A percentile compares a stretch with the other conserved stretches of the same genome.
phyloP scores from a whole-genome alignment of 2,888 invertebrate species.

The Cryptus armator region DNA sequence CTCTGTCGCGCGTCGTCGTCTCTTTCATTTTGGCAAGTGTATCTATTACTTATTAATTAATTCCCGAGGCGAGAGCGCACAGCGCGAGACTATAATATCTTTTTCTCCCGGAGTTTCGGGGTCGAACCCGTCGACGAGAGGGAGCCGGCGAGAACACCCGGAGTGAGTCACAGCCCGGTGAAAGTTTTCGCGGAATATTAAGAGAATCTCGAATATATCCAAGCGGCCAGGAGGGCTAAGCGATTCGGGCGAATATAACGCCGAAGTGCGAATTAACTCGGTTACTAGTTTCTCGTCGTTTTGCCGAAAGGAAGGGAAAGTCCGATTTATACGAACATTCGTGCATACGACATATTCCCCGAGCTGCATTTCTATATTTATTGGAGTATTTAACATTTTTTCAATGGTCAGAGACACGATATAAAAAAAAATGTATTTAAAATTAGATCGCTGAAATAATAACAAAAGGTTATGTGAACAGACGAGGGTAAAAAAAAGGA shows the following conservation, averaged over 20 bases:
- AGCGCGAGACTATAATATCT: conserved; percentile 31
- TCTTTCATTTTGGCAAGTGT: conserved; percentile 32
- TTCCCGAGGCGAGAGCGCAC: conserved; percentile 43
- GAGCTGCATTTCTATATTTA: background rate
- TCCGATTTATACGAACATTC: background rate
- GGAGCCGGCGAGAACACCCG: background rate
- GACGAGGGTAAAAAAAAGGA: background rate
- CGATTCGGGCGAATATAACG: conserved; percentile 22
- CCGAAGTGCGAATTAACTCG: conserved; percentile 23
- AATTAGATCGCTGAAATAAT: background rate
- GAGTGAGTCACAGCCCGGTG: conserved; percentile 48
- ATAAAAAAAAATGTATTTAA: background rate
- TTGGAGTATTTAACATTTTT: background rate
- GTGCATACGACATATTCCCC: background rate
- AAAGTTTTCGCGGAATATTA: conserved; percentile 61
- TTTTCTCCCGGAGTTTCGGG: conserved; percentile 56
- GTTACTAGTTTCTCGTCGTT: conserved; percentile 18
- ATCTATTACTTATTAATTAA: conserved; percentile 57
- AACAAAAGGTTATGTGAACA: background rate
- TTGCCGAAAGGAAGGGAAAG: background rate
- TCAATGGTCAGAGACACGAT: background rate
- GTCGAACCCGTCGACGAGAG: conserved; percentile 37
- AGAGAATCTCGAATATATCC: conserved; percentile 43
- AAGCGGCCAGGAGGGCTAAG: background rate
- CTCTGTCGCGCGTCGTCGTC: background rate